Evolutionary conservation across 2,888 invertebrate genomes (phyloP).

Genomic region (Dascillus cervinus): DNA sequence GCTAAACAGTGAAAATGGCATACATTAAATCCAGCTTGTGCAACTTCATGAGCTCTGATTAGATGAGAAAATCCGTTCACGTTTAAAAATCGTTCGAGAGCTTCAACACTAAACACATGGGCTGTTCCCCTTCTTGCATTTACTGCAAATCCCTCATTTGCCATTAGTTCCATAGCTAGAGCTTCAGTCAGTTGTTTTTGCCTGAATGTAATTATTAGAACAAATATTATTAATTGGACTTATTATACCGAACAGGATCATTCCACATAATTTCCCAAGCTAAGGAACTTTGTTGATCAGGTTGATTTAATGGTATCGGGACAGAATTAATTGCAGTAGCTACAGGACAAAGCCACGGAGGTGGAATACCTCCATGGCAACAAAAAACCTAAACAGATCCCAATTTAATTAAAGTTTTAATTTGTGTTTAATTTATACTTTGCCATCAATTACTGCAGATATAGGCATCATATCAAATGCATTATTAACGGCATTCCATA

Average conservation of each 20-base stretch:
- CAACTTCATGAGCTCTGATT: slow-evolving; percentile 67
- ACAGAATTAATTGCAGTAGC: slow-evolving; percentile 57
- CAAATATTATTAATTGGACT: slow-evolving; percentile 3
- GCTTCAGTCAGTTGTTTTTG: slow-evolving; percentile 44
- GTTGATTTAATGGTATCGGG: slow-evolving; percentile 55
- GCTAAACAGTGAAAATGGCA: slow-evolving; percentile 6
- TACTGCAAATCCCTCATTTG: slow-evolving; percentile 59
- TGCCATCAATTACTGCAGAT: slow-evolving; percentile 65
- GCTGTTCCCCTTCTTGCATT: slow-evolving; percentile 65
- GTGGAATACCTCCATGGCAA: slow-evolving; percentile 72
- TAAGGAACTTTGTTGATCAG: slow-evolving; percentile 59
- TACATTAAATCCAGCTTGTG: slow-evolving; percentile 64
- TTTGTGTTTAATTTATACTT: slow-evolving; percentile 36
- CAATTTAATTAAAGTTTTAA: background rate
- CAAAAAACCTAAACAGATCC: slow-evolving; percentile 56
- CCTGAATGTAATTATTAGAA: slow-evolving; percentile 1
- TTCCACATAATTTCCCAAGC: slow-evolving; percentile 79
- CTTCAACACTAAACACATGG: slow-evolving; percentile 61
- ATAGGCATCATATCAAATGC: slow-evolving; percentile 67
- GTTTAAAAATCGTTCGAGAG: slow-evolving; percentile 58
- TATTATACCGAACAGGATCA: slow-evolving; percentile 58
- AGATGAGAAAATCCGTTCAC: slow-evolving; percentile 62
- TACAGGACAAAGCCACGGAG: slow-evolving; percentile 57
- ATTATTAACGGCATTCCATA: slow-evolving; percentile 64
- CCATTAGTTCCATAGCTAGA: slow-evolving; percentile 45